Evolutionary conservation across 2,113 vertebrate genomes (phyloP), one percentile per base, ranked within the genome.

Genomic region (Heliornis fulica): DNA sequence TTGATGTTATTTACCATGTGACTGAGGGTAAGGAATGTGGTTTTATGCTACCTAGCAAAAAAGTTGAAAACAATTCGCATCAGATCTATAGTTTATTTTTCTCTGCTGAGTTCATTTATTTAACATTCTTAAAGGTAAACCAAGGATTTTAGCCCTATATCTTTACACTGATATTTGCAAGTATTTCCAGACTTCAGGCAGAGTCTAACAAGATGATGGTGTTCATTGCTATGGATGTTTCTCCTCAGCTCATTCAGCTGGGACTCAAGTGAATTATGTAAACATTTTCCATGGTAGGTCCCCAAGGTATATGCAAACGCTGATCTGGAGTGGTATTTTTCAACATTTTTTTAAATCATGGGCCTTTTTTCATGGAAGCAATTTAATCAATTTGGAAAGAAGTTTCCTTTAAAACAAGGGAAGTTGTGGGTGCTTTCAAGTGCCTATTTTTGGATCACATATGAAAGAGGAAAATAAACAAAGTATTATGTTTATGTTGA

Each of bases 381-480:
- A 83, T 95, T 91, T 83, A 76, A 93, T 60, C 63, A 97, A 56
- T 83, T 86, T 86, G 40, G 45, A 91, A 88, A 91, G 6, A 82
- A 87, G 89, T 78, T 87, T 28, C 51, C 68, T 93, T 89, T 88
- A 83, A 94, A 96, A 87, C 40, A 78, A 57, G 54, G 45, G 82
- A 92, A 91, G 26, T 53, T 71, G 46, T 38, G 66, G 34, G 51
- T 76, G 46, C 51, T 96, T 96, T 96, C 83, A 89, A 88, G 51
- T 81, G 14, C 61, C 77, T 95, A 83, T 95, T 96, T 93, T 89
- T 77, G 50, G 66, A 79, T 87, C 41, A 56, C 50, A 40, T 57
- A 71, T 40, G 80, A 87, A 94, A 90, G 50, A 86, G 32, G 36
- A 92, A 95, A 95, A 94, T 91, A 92, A 96, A 90, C 81, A 86